Evolutionary conservation across 1,140 invertebrate species (phyloP).

Genomic region (Thaumetopoea pityocampa): DNA sequence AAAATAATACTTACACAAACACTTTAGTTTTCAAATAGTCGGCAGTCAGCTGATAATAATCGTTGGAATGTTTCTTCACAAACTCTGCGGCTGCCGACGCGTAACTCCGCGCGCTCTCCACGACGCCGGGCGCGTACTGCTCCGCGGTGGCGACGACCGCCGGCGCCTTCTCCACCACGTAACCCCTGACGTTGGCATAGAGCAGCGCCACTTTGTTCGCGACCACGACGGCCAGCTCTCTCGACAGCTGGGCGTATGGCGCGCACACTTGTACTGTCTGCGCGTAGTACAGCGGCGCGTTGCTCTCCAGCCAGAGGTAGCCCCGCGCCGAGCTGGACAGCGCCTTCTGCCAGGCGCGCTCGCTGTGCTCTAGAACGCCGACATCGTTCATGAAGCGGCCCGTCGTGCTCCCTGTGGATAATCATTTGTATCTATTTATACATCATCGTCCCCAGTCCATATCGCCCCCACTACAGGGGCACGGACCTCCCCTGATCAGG

Average conservation of each 20-base stretch:
- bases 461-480: no score
- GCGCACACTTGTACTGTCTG: slow-evolving; percentile 72
- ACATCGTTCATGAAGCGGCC: slow-evolving; percentile 78
- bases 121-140: slow-evolving; percentile 81
- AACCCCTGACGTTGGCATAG: slow-evolving; percentile 74
- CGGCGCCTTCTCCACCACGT: slow-evolving; percentile 79
- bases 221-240: slow-evolving; percentile 75
- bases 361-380: slow-evolving; percentile 78
- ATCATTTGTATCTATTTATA: no score
- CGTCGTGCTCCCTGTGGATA: slow-evolving; percentile 72
- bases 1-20: slow-evolving; percentile 82
- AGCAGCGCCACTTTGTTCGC: slow-evolving; percentile 73
- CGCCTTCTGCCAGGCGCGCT: slow-evolving; percentile 77
- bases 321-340: slow-evolving; percentile 76
- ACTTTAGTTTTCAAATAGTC: slow-evolving; percentile 83
- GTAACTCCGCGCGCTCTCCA: slow-evolving; percentile 77
- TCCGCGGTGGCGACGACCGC: slow-evolving; percentile 80
- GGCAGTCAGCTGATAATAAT: slow-evolving; percentile 65
- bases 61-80: slow-evolving; percentile 61
- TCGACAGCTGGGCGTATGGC: slow-evolving; percentile 79
- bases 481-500: no score
- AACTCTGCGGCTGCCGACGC: slow-evolving; percentile 50
- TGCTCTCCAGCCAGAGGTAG: slow-evolving; percentile 79
- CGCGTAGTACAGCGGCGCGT: slow-evolving; percentile 81
- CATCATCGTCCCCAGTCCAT: no score